Conservation (phyloP, 2,113 vertebrate genomes). For the Mellivora capensis region DNA sequence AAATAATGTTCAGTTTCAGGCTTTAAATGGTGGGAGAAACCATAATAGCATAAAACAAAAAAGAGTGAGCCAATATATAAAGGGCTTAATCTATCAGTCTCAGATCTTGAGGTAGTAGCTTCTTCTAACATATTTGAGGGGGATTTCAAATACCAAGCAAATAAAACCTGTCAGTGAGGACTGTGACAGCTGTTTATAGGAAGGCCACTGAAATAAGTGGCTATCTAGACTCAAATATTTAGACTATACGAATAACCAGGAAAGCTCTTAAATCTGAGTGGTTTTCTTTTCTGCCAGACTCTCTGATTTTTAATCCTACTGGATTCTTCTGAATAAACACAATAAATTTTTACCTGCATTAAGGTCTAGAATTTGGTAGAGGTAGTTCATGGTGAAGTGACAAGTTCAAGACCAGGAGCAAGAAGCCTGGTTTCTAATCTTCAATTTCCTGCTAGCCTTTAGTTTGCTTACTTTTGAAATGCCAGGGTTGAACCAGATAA, state of each 20-base stretch:
- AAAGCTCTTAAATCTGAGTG: neutral
- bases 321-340: neutral
- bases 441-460: neutral
- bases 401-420: neutral
- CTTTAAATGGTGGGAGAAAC: neutral
- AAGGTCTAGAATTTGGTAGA: neutral
- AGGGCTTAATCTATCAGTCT: neutral
- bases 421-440: neutral
- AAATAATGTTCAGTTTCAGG: slow-evolving; percentile 34
- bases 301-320: neutral
- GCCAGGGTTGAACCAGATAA: neutral
- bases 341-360: neutral
- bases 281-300: neutral
- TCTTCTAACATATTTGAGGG: neutral
- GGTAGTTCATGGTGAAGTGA: neutral
- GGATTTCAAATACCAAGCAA: slow-evolving; percentile 8
- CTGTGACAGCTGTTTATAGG: neutral
- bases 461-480: neutral
- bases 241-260: neutral
- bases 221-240: neutral
- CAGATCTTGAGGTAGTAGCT: neutral
- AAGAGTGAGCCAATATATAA: neutral
- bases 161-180: neutral
- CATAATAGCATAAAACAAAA: neutral
- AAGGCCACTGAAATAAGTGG: neutral